These are phyloP conservation scores for Plestiodon gilberti DNA, from an alignment of 2,113 vertebrate species.

Conservation along the genomic window DNA sequence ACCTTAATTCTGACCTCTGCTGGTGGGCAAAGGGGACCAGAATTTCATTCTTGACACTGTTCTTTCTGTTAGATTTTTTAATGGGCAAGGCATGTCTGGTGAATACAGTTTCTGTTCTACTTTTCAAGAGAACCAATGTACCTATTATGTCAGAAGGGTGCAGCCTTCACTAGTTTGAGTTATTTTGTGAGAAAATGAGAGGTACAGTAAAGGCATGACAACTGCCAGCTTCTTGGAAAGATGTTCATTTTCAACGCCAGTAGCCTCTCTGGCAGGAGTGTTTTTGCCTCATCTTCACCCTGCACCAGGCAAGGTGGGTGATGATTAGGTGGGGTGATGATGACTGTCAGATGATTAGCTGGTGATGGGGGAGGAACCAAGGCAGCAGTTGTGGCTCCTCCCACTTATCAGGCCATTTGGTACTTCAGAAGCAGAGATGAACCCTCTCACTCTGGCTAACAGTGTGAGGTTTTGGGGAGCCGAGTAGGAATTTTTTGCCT, in stretches of 20 bases:
- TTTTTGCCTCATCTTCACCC: background rate
- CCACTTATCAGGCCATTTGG: too few species aligned
- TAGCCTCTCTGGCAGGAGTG: background rate
- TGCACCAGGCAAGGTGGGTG: too few species aligned
- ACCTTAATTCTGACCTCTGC: conserved; percentile 54
- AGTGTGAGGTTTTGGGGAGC: too few species aligned
- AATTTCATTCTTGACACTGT: background rate
- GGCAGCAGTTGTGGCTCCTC: too few species aligned
- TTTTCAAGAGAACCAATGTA: conserved; percentile 40
- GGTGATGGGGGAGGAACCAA: too few species aligned
- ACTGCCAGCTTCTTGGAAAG: background rate
- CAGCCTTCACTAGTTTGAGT: background rate
- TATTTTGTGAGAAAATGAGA: conserved; percentile 31
- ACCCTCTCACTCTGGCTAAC: too few species aligned
- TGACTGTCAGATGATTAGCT: too few species aligned
- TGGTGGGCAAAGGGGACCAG: background rate
- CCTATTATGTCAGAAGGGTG: background rate
- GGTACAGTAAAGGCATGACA: conserved; percentile 14
- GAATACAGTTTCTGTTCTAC: conserved; percentile 11
- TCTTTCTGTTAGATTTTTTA: conserved; percentile 1
- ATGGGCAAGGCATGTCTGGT: background rate
- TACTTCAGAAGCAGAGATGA: too few species aligned
- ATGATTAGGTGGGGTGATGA: too few species aligned
- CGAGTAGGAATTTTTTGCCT: too few species aligned
- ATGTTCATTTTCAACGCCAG: background rate